Evolutionary conservation across 2,113 vertebrate genomes (phyloP), one percentile per base, ranked within the genome.

Genomic region (Rhineura floridana): DNA sequence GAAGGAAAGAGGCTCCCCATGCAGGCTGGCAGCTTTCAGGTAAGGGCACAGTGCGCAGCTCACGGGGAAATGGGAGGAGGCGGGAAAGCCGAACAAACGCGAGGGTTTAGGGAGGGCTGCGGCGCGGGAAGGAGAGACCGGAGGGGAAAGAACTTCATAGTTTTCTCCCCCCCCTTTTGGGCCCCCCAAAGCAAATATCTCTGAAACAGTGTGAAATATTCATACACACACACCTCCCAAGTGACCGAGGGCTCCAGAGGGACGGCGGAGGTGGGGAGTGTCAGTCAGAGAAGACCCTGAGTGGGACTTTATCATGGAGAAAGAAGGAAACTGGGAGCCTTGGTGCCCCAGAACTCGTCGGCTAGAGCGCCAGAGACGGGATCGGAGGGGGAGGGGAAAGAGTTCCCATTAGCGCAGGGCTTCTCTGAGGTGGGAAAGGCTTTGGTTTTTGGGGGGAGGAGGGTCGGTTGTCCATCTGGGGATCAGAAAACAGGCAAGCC

Each of bases 1-100:
- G 85, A 86, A 81, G 91, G 91, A 48, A 90, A 88, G 83, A 90
- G 86, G 91, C 48, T 88, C 81, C 91, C 91, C 89, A 77, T 88
- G 95, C 94, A 91, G 91, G 93, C 92, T 87, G 88, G 91, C 92
- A 90, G 91, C 94, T 91, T 90, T 77, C 95, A 94, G 94, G 95
- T 95, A 93, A 91, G 91, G 72, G 67, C 65, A 62, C 36, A 39
- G 72, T 88, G 80, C 88, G 80, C 85, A 83, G 88, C 87, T 5
- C 50, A 10, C 72, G 36, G 28, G 21, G 5, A 70, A 23, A 55
- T 80, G 3, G 63, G 70, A 21, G n/a, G 83, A 86, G 83, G 86
- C 23, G 7, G 63, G 63, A 36, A 80, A 70, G n/a, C 9, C 4
- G 25, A 23, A n/a, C 33, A 6, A 46, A 23, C 25, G 19, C 39